Evolutionary conservation across 2,113 vertebrate species (phyloP), one percentile per base, ranked within the genome.

Genomic region (Archocentrus centrarchus): DNA sequence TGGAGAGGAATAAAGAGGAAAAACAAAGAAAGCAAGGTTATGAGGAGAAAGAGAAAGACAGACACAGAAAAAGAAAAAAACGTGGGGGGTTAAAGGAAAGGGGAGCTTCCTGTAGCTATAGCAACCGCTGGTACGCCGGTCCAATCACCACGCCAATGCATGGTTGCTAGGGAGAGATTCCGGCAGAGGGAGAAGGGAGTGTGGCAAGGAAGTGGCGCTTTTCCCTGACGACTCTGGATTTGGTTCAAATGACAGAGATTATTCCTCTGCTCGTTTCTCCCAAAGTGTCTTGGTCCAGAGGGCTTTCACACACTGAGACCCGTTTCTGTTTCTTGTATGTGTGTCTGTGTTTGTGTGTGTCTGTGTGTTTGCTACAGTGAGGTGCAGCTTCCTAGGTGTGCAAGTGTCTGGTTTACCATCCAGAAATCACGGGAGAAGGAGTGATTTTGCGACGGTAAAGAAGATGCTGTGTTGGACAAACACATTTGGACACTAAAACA

Each of bases 161-260:
- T 93, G 92, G 96, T 96, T 96, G 95, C 95, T 95, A 95, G 95
- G 96, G 94, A 96, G 95, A 96, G 91, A 94, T 95, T 96, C 85
- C 87, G 88, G 87, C 68, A 11, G 78, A 87, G 90, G 90, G 83
- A 77, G 92, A 94, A 82, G 90, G 86, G 81, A 85, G 90, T 83
- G 30, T 62, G 84, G 85, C 84, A 83, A 39, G 91, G 87, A 92
- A 83, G 77, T 68, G 27, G 77, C 30, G 64, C 78, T 85, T 88
- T 89, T 89, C 88, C 89, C 84, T 60, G 39, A 75, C 50, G 80
- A 88, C 91, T 86, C 89, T 61, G 82, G 88, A 86, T 93, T 79
- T 27, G 20, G 84, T 83, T 85, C 81, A 89, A 83, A 93, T 91
- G 91, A 89, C 85, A 83, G 66, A 85, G 87, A 92, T 89, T 86